phyloP scores from a whole-genome alignment of 2,888 invertebrate genomes.

The Dynastes maya region DNA sequence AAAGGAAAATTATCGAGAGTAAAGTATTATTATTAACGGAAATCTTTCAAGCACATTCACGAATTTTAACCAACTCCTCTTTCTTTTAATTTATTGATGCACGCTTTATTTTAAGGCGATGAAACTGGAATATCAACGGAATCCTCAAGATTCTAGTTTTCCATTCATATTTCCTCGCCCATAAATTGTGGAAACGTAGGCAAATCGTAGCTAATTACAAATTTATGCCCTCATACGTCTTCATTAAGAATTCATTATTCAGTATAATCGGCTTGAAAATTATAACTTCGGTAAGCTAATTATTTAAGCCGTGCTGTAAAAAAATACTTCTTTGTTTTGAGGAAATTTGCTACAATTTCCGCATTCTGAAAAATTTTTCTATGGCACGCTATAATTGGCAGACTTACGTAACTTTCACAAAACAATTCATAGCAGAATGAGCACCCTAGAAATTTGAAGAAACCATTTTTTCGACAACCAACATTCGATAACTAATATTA shows the following conservation, averaged over 20 bases:
- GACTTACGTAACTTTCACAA: too few species aligned
- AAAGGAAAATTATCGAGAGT: too few species aligned
- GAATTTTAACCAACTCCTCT: too few species aligned
- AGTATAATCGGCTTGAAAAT: not conserved
- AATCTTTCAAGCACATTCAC: too few species aligned
- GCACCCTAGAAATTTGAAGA: too few species aligned
- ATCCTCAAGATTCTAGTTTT: not conserved
- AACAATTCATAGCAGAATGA: too few species aligned
- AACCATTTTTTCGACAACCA: too few species aligned
- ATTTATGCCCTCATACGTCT: constrained; percentile 3
- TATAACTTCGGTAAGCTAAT: not conserved
- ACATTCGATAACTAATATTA: too few species aligned
- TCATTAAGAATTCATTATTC: constrained; percentile 7
- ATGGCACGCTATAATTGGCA: too few species aligned
- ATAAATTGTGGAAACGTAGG: constrained; percentile 11
- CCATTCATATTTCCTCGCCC: not conserved
- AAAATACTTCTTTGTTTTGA: not conserved
- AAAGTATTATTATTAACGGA: too few species aligned
- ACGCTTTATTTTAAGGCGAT: not conserved
- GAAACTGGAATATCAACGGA: not conserved
- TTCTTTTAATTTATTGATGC: not conserved
- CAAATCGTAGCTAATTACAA: constrained; percentile 14
- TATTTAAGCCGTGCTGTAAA: not conserved
- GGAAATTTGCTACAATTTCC: too few species aligned
- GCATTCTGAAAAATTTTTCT: too few species aligned